These are phyloP conservation scores for Brachypodius melanocephalos DNA, from an alignment of 2,113 vertebrate species.

Conservation along the genomic window DNA sequence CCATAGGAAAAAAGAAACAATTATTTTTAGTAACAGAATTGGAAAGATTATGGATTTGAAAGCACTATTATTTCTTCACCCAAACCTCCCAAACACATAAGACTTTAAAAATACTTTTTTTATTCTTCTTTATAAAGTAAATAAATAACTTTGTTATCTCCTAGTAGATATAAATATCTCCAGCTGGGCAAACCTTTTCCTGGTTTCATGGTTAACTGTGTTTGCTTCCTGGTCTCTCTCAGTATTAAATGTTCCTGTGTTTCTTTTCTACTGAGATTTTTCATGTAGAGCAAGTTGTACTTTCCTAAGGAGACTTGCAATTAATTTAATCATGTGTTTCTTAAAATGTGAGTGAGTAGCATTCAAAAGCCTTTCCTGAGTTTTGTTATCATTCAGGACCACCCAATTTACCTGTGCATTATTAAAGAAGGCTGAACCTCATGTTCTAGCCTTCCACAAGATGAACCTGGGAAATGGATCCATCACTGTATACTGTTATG, in stretches of 20 bases:
- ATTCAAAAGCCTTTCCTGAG: not conserved
- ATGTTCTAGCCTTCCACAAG: not conserved
- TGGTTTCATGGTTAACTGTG: not conserved
- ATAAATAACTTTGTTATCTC: not conserved
- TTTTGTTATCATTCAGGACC: not conserved
- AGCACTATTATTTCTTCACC: not conserved
- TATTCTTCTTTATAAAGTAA: not conserved
- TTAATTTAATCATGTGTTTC: not conserved
- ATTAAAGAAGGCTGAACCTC: not conserved
- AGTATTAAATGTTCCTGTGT: not conserved
- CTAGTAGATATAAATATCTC: not conserved
- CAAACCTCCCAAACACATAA: not conserved
- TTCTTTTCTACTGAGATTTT: not conserved
- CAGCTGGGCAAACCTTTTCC: not conserved
- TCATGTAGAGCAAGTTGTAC: not conserved
- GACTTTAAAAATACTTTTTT: not conserved
- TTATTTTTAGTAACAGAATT: not conserved
- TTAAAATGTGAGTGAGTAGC: not conserved
- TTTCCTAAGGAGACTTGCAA: not conserved
- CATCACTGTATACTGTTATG: not conserved
- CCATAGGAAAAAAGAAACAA: not conserved
- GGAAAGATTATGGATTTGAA: not conserved
- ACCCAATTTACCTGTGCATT: not conserved
- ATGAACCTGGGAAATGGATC: not conserved
- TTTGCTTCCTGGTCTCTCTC: not conserved